Conservation (phyloP, 2,113 vertebrate genomes). For the Centropus bengalensis region DNA sequence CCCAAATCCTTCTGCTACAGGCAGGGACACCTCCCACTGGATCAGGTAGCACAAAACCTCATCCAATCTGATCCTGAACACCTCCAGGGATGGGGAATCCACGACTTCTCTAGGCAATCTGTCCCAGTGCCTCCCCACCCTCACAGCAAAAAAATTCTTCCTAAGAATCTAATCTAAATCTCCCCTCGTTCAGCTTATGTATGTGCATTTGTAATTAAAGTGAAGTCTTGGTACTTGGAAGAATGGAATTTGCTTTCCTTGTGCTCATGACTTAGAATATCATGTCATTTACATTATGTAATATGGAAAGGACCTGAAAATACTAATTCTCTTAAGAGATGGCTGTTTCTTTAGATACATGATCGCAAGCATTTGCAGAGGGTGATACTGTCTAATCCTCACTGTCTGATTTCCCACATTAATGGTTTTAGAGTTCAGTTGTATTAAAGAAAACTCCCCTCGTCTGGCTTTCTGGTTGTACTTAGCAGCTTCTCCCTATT, state of each 20-base stretch:
- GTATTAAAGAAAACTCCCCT: background rate
- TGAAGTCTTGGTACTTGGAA: background rate
- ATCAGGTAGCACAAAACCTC: no score
- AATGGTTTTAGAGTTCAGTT: background rate
- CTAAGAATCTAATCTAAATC: no score
- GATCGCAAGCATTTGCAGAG: background rate
- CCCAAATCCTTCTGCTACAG: no score
- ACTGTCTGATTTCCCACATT: background rate
- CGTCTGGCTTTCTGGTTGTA: background rate
- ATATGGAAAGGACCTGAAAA: constrained; percentile 20
- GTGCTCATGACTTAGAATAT: background rate
- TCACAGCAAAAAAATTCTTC: no score
- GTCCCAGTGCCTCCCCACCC: no score
- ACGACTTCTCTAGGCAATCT: no score
- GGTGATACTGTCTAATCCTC: constrained; percentile 50
- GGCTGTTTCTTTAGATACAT: constrained; percentile 54
- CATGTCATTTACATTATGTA: constrained; percentile 18
- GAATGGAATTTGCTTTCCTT: background rate
- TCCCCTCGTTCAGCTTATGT: no score
- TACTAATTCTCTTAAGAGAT: constrained; percentile 43
- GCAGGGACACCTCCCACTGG: no score
- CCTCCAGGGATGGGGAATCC: no score
- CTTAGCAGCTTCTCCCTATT: background rate
- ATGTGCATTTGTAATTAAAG: background rate
- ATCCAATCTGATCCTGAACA: no score